Evolutionary conservation across 2,113 vertebrate genomes (phyloP).

Genomic region (Lontra canadensis): DNA sequence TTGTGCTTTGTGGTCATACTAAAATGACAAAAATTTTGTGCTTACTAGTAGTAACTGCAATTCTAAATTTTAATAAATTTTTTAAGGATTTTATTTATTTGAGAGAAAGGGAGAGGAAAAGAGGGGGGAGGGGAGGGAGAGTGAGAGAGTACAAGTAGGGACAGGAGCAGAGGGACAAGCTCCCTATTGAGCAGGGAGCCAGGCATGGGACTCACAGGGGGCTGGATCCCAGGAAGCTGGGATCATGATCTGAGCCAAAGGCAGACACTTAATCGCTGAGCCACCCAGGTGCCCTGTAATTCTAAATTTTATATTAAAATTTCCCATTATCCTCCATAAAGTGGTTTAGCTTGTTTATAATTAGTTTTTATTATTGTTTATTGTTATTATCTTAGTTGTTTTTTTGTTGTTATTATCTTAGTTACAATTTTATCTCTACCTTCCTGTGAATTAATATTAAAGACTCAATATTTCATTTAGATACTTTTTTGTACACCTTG

Average conservation of each 20-base stretch:
- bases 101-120: no score
- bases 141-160: no score
- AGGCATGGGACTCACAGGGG: no score
- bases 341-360: background rate
- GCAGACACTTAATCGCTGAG: no score
- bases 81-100: no score
- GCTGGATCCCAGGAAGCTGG: no score
- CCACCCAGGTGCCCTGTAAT: no score
- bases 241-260: no score
- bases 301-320: constrained; percentile 16
- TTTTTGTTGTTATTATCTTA: background rate
- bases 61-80: background rate
- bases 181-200: no score
- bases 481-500: background rate
- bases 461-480: background rate
- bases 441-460: constrained; percentile 17
- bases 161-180: no score
- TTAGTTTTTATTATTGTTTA: constrained; percentile 13
- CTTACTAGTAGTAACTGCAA: background rate
- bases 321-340: background rate
- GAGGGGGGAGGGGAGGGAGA: no score
- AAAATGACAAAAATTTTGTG: background rate
- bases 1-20: background rate
- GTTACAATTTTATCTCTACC: background rate
- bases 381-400: no score